phyloP scores from a whole-genome alignment of 2,113 vertebrate species.

The Nanorana parkeri region DNA sequence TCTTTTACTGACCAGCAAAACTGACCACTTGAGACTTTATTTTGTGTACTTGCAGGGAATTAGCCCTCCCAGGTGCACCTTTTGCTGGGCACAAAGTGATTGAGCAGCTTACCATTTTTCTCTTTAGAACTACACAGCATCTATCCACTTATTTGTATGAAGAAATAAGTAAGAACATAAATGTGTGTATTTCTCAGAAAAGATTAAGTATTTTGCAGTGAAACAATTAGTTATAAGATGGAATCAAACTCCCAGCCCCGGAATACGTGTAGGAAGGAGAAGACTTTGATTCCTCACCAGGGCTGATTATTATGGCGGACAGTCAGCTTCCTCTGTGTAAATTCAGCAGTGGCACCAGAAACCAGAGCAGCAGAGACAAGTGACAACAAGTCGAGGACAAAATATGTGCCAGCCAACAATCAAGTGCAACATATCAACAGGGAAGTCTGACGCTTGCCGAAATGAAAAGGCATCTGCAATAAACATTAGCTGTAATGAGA shows the following conservation, averaged over 20 bases:
- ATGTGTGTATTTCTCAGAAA: too few relatives aligned
- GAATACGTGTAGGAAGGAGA: background rate
- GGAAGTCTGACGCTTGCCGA: background rate
- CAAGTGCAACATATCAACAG: background rate
- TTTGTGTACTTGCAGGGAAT: too few relatives aligned
- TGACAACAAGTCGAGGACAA: slow-evolving; percentile 28
- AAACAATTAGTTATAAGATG: background rate
- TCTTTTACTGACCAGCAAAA: too few relatives aligned
- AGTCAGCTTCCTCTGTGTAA: slow-evolving; percentile 27
- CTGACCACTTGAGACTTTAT: too few relatives aligned
- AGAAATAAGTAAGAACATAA: too few relatives aligned
- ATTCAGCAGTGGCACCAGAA: slow-evolving; percentile 22
- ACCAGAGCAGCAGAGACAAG: slow-evolving; percentile 21
- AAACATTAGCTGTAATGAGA: too few relatives aligned
- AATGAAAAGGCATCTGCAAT: too few relatives aligned
- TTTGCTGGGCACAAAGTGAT: too few relatives aligned
- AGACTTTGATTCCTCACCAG: slow-evolving; percentile 16
- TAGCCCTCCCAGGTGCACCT: too few relatives aligned
- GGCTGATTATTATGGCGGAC: slow-evolving; percentile 30
- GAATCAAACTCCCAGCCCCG: background rate
- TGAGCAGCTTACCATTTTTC: too few relatives aligned
- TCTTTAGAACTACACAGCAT: too few relatives aligned
- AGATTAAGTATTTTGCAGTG: background rate
- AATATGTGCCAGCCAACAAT: slow-evolving; percentile 20
- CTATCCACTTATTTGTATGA: too few relatives aligned